These are phyloP conservation scores for Myocastor coypus DNA, from an alignment of 2,113 vertebrate genomes.

Conservation along the genomic window DNA sequence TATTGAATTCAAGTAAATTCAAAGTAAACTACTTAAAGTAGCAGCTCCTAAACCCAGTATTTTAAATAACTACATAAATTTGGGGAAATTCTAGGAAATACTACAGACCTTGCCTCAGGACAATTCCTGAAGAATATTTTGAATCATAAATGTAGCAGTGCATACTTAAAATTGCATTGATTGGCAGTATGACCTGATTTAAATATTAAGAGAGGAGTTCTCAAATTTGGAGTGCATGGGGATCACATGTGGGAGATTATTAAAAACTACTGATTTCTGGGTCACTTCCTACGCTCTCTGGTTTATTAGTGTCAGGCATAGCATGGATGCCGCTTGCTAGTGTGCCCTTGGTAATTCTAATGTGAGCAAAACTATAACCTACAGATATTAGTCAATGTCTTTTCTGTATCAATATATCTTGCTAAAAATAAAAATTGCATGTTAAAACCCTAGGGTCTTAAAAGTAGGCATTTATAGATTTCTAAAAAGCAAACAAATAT, in stretches of 20 bases:
- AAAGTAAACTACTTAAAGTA: too few species aligned
- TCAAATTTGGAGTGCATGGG: background rate
- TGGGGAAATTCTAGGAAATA: background rate
- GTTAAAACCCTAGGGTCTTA: background rate
- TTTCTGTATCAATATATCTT: background rate
- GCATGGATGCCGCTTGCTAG: background rate
- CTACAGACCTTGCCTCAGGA: background rate
- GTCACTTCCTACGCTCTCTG: background rate
- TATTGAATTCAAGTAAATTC: background rate
- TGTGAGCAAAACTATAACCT: background rate
- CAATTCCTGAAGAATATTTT: background rate
- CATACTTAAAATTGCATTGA: background rate
- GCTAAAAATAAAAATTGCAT: background rate
- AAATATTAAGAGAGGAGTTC: background rate
- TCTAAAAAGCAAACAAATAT: background rate
- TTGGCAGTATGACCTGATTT: background rate
- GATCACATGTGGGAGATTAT: background rate
- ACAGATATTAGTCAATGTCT: background rate
- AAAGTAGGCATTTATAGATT: background rate
- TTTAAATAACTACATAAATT: background rate
- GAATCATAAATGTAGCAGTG: background rate
- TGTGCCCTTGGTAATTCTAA: background rate
- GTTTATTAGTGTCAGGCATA: background rate
- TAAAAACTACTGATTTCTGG: background rate
- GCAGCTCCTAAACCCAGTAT: background rate